phyloP scores from a whole-genome alignment of 2,888 invertebrate genomes.

The Drosophila conformis region DNA sequence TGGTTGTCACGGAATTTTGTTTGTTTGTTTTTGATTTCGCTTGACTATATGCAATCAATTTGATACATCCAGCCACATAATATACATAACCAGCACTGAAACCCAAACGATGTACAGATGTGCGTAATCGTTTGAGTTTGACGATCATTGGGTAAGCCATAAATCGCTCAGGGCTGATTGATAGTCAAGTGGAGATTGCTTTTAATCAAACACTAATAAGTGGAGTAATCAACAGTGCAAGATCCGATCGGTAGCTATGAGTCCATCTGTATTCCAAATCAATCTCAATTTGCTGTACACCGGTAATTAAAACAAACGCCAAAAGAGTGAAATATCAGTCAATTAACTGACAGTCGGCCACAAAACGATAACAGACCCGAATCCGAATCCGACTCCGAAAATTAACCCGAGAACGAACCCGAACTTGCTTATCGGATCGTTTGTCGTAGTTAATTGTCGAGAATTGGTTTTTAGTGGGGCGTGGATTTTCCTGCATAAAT shows the following conservation, averaged over 20 bases:
- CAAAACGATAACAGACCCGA: conserved; percentile 24
- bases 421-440: background rate
- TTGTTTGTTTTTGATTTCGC: conserved; percentile 2
- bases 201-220: conserved; percentile 68
- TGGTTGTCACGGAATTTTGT: conserved; percentile 45
- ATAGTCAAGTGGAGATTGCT: conserved; percentile 62
- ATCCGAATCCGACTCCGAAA: background rate
- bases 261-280: conserved; percentile 65
- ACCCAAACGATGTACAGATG: background rate
- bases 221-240: conserved; percentile 63
- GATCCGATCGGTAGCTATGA: conserved; percentile 54
- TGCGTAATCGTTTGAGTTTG: conserved; percentile 14
- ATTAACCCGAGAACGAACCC: background rate
- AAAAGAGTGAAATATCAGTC: conserved; percentile 45
- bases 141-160: conserved; percentile 28
- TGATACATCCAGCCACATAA: conserved; percentile 36
- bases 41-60: conserved; percentile 35
- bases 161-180: conserved; percentile 59
- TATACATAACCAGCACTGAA: background rate
- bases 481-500: conserved; percentile 25
- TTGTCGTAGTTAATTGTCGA: background rate
- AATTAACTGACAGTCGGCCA: conserved; percentile 55
- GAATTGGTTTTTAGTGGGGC: conserved; percentile 3
- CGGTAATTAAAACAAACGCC: conserved; percentile 38
- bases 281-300: conserved; percentile 65